phyloP scores from a whole-genome alignment of 2,888 invertebrate genomes.

The Pandemis heparana region DNA sequence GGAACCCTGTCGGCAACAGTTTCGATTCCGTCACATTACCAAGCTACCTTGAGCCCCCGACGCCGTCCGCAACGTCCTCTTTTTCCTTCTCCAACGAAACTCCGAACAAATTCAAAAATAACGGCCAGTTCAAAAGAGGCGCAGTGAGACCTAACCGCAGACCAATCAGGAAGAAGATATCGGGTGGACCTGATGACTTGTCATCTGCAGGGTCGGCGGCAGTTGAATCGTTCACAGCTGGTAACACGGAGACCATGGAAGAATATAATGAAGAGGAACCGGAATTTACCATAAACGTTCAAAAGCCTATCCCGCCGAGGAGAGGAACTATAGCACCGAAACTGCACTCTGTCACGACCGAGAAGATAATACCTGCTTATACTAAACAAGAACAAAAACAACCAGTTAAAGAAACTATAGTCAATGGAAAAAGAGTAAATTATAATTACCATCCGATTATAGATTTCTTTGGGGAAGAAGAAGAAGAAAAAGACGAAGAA shows the following conservation, averaged over 20 bases:
- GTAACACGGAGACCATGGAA: slow-evolving; percentile 67
- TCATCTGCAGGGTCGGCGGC: slow-evolving; percentile 76
- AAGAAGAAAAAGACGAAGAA: slow-evolving; percentile 63
- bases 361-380: slow-evolving; percentile 54
- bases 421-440: slow-evolving; percentile 87
- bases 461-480: slow-evolving; percentile 89
- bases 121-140: slow-evolving; percentile 72
- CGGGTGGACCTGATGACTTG: slow-evolving; percentile 73
- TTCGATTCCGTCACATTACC: slow-evolving; percentile 74
- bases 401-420: slow-evolving; percentile 55
- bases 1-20: slow-evolving; percentile 57
- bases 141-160: slow-evolving; percentile 70
- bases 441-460: slow-evolving; percentile 94
- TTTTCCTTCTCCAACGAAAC: slow-evolving; percentile 70
- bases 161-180: slow-evolving; percentile 78
- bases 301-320: slow-evolving; percentile 53
- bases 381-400: slow-evolving; percentile 56
- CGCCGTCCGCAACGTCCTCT: slow-evolving; percentile 69
- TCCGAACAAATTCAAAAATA: slow-evolving; percentile 68
- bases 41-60: slow-evolving; percentile 81
- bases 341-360: slow-evolving; percentile 65
- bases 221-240: slow-evolving; percentile 64
- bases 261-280: slow-evolving; percentile 71
- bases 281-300: slow-evolving; percentile 57
- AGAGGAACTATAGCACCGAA: slow-evolving; percentile 74